These are phyloP conservation scores for Turnix velox DNA, from an alignment of 2,113 vertebrate species.

Conservation along the genomic window DNA sequence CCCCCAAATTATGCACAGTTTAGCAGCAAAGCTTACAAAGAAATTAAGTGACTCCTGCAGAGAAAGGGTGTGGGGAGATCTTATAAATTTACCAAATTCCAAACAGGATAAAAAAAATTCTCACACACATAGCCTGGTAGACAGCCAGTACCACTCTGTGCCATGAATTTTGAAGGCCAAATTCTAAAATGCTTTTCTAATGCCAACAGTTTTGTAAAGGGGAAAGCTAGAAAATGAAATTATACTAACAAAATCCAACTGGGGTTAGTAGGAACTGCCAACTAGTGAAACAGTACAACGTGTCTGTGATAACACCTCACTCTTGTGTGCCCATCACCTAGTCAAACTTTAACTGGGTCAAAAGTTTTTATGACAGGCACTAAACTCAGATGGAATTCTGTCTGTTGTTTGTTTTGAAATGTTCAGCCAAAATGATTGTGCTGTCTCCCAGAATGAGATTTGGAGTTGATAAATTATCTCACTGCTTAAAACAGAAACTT, in stretches of 20 bases:
- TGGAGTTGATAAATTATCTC: not conserved
- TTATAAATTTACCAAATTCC: constrained; percentile 45
- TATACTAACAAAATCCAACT: not conserved
- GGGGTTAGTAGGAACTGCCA: not conserved
- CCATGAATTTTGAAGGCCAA: not conserved
- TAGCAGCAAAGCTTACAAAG: constrained; percentile 49
- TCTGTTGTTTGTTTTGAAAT: not conserved
- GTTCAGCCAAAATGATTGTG: not conserved
- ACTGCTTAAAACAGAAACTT: not conserved
- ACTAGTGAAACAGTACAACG: not conserved
- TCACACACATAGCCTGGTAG: constrained; percentile 26
- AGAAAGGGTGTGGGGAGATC: constrained; percentile 54
- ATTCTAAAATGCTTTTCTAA: not conserved
- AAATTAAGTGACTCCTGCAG: constrained; percentile 45
- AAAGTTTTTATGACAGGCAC: not conserved
- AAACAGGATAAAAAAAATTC: constrained; percentile 11
- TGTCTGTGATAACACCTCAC: not conserved
- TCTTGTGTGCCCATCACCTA: not conserved
- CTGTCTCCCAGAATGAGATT: not conserved
- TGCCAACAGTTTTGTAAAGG: not conserved
- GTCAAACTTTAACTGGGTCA: not conserved
- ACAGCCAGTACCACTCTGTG: not conserved
- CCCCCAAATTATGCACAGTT: constrained; percentile 47
- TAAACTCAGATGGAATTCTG: not conserved
- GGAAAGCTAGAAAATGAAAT: not conserved